Evolutionary conservation across 2,797 vertebrate species (phyloP).

Genomic region (Sarcophilus harrisii): DNA sequence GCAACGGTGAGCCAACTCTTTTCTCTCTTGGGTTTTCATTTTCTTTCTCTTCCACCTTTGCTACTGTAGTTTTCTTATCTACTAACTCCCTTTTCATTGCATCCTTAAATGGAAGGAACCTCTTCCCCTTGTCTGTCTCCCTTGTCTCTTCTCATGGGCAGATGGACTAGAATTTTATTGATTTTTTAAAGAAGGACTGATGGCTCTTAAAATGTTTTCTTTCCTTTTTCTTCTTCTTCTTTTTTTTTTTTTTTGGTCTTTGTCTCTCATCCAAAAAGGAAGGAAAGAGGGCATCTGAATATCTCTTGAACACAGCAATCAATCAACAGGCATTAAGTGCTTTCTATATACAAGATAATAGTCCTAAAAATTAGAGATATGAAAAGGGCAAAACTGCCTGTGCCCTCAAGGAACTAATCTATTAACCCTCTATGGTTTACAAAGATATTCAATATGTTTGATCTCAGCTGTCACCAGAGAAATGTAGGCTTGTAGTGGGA

Average conservation of each 20-base stretch:
- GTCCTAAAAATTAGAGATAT: not conserved
- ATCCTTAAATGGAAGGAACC: not conserved
- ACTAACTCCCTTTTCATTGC: not conserved
- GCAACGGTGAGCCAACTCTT: constrained; percentile 72
- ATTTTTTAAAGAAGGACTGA: not conserved
- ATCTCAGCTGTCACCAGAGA: not conserved
- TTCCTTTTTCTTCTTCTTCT: not conserved
- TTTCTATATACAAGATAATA: not conserved
- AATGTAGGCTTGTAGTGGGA: not conserved
- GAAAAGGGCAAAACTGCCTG: not conserved
- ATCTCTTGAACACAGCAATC: not conserved
- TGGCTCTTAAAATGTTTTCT: not conserved
- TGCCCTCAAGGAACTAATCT: not conserved
- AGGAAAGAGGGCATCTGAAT: not conserved
- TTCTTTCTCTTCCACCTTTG: constrained; percentile 52
- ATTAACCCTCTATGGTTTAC: not conserved
- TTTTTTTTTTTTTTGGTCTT: not conserved
- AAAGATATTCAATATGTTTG: not conserved
- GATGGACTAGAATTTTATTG: not conserved
- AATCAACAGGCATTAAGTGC: not conserved
- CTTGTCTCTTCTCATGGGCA: not conserved
- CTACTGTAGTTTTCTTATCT: not conserved
- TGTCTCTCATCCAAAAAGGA: not conserved
- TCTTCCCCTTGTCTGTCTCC: not conserved
- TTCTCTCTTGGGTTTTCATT: constrained; percentile 55